A percentile compares a stretch with the other conserved stretches of the same genome.
phyloP scores from a whole-genome alignment of 2,888 invertebrate species.

The Melipona beecheii region DNA sequence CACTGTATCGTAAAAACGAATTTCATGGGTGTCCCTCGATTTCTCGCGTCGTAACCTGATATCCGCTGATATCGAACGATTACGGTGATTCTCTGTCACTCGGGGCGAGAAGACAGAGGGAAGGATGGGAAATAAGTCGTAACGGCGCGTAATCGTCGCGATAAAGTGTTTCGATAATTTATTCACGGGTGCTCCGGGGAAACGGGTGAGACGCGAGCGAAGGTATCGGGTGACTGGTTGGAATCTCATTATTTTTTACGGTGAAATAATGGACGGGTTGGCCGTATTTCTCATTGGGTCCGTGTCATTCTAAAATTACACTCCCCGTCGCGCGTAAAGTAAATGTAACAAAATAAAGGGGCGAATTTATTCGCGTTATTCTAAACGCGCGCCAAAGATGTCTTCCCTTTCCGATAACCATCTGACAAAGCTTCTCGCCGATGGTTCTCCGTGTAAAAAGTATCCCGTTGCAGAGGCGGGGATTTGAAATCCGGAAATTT shows the following conservation, averaged over 20 bases:
- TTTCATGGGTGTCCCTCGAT: not conserved
- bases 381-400: not conserved
- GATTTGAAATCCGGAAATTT: not conserved
- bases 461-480: constrained; percentile 6
- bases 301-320: constrained; percentile 56
- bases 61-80: constrained; percentile 8
- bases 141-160: constrained; percentile 55
- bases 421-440: constrained; percentile 6
- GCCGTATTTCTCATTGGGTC: constrained; percentile 50
- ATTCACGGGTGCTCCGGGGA: constrained; percentile 34
- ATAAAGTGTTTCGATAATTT: constrained; percentile 62
- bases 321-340: constrained; percentile 31
- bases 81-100: constrained; percentile 2
- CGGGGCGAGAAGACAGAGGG: not conserved
- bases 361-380: constrained; percentile 39
- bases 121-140: constrained; percentile 33
- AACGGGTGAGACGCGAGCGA: constrained; percentile 47
- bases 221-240: constrained; percentile 57
- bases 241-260: constrained; percentile 61
- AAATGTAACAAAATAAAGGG: constrained; percentile 51
- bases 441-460: not conserved
- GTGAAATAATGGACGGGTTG: constrained; percentile 54
- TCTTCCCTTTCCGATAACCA: constrained; percentile 17
- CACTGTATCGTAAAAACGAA: not conserved
- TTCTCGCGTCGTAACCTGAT: constrained; percentile 13